phyloP scores from a whole-genome alignment of 2,797 vertebrate genomes.

The Trematomus bernacchii region DNA sequence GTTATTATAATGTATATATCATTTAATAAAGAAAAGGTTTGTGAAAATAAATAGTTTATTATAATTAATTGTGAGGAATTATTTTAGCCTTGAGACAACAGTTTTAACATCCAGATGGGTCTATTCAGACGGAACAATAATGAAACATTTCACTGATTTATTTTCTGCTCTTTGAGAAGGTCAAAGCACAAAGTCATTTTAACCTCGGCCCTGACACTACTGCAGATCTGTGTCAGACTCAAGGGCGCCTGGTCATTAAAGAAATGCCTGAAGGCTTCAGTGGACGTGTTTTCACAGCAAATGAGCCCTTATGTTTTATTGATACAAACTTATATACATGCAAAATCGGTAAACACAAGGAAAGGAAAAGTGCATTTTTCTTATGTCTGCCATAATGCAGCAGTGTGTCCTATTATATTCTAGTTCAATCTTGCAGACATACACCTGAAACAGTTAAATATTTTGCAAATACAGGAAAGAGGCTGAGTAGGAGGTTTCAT shows the following conservation, averaged over 20 bases:
- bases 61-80: not conserved
- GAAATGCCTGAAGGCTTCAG: not conserved
- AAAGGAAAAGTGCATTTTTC: conserved; percentile 4
- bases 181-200: conserved; percentile 22
- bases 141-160: conserved; percentile 17
- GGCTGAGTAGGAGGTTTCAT: conserved; percentile 46
- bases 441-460: conserved; percentile 28
- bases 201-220: not conserved
- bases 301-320: not conserved
- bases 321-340: conserved; percentile 2
- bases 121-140: not conserved
- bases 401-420: not conserved
- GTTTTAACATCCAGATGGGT: not conserved
- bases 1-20: too few relatives aligned
- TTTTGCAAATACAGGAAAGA: conserved; percentile 34
- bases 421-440: conserved; percentile 29
- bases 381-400: conserved; percentile 24
- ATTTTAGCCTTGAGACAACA: not conserved
- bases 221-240: conserved; percentile 3
- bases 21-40: not conserved
- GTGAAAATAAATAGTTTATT: not conserved
- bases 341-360: conserved; percentile 4
- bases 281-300: not conserved
- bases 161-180: conserved; percentile 20
- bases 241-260: not conserved